Conservation (phyloP, 1,140 invertebrate genomes). For the Temnothorax nylanderi region DNA sequence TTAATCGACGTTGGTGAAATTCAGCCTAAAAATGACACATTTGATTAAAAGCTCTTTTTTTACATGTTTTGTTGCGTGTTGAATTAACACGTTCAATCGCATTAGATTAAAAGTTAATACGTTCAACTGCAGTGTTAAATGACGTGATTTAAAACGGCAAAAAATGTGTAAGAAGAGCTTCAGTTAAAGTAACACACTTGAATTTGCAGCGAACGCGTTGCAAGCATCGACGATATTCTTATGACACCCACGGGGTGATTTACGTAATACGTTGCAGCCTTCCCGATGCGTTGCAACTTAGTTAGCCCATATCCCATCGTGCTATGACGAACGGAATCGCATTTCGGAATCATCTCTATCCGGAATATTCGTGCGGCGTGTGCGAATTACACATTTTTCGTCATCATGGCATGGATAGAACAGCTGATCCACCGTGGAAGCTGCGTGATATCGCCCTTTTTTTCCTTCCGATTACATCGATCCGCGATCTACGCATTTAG, state of each 20-base stretch:
- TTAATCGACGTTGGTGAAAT: no score
- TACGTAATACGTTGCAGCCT: conserved; percentile 11
- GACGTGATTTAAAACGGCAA: no score
- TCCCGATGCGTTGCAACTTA: conserved; percentile 8
- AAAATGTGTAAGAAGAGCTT: no score
- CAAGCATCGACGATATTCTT: neutral
- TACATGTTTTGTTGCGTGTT: no score
- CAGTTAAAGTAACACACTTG: no score
- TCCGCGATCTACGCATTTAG: neutral
- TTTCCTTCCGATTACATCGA: neutral
- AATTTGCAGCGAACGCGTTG: neutral
- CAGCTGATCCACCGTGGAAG: neutral
- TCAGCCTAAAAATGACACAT: no score
- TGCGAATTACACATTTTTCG: conserved; percentile 26
- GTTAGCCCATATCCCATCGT: conserved; percentile 2
- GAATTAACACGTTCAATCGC: no score
- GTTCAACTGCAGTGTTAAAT: no score
- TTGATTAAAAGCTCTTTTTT: no score
- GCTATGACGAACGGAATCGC: conserved; percentile 7
- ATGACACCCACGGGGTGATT: conserved; percentile 27
- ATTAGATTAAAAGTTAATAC: no score
- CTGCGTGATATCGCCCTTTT: neutral
- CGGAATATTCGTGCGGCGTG: conserved; percentile 22
- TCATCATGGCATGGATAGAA: neutral
- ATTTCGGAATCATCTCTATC: conserved; percentile 27